These are phyloP conservation scores for Phylloscopus whistleri DNA, from an alignment of 2,113 vertebrate species.

Conservation along the genomic window DNA sequence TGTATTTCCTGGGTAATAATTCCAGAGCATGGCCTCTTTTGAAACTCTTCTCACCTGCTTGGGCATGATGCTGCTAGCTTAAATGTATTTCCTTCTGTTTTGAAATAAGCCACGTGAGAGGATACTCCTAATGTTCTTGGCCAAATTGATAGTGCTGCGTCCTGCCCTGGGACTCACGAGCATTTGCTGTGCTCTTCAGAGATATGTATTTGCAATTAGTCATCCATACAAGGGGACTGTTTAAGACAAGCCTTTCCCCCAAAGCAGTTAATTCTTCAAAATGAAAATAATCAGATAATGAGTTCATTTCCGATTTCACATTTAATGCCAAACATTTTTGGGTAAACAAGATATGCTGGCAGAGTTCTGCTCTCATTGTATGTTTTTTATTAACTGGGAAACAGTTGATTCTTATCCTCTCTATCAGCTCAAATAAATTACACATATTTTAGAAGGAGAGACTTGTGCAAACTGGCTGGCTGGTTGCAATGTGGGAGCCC, in stretches of 20 bases:
- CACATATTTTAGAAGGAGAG: constrained; percentile 39
- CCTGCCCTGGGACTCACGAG: neutral
- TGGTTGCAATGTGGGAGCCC: neutral
- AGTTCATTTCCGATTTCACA: constrained; percentile 77
- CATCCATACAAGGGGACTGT: constrained; percentile 41
- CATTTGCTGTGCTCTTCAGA: neutral
- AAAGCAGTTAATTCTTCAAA: constrained; percentile 74
- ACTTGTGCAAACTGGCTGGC: constrained; percentile 50
- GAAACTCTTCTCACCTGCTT: neutral
- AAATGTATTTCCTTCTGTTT: constrained; percentile 33
- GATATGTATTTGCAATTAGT: constrained; percentile 61
- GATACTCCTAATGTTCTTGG: neutral
- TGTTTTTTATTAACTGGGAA: constrained; percentile 73
- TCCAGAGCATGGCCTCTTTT: neutral
- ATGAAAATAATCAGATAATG: constrained; percentile 81
- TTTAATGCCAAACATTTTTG: constrained; percentile 73
- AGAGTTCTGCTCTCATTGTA: constrained; percentile 61
- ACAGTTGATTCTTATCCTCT: constrained; percentile 63
- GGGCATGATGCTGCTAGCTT: neutral
- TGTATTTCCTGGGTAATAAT: neutral
- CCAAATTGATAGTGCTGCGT: neutral
- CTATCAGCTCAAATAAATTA: constrained; percentile 59
- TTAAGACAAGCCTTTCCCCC: constrained; percentile 66
- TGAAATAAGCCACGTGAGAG: neutral
- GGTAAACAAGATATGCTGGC: constrained; percentile 74